phyloP scores from a whole-genome alignment of 1,140 invertebrate genomes.

The Zaprionus gabonicus region DNA sequence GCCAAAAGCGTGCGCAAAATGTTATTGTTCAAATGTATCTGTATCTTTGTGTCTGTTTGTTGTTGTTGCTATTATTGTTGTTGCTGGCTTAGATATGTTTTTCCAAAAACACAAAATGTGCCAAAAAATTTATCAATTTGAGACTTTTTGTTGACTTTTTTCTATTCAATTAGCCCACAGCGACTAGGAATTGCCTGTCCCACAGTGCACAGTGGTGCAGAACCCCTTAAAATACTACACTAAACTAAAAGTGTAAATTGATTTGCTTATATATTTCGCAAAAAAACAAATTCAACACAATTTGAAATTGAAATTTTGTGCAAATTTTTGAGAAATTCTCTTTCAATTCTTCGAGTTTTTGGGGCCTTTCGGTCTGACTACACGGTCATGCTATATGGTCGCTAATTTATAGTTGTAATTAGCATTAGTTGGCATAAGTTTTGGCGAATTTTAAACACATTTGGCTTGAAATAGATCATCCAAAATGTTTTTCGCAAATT shows the following conservation, averaged over 20 bases:
- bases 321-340: background rate
- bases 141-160: constrained; percentile 32
- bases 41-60: constrained; percentile 6
- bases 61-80: constrained; percentile 14
- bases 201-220: constrained; percentile 38
- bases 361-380: constrained; percentile 3
- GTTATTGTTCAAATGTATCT: constrained; percentile 58
- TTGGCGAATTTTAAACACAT: constrained; percentile 27
- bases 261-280: background rate
- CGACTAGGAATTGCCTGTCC: background rate
- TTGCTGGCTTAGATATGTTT: constrained; percentile 60
- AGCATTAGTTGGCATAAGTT: constrained; percentile 42
- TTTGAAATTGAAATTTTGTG: constrained; percentile 2
- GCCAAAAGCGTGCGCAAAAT: constrained; percentile 81
- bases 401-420: constrained; percentile 78
- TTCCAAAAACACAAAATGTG: constrained; percentile 64
- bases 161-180: constrained; percentile 55
- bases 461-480: constrained; percentile 63
- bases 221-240: background rate
- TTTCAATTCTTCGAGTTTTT: background rate
- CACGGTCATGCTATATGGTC: constrained; percentile 60
- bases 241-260: background rate
- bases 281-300: background rate
- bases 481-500: constrained; percentile 27
- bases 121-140: constrained; percentile 56